Percentiles rank a stretch among this genome's conserved stretches.
phyloP scores from a whole-genome alignment of 1,140 invertebrate species.

The Euura lappo region DNA sequence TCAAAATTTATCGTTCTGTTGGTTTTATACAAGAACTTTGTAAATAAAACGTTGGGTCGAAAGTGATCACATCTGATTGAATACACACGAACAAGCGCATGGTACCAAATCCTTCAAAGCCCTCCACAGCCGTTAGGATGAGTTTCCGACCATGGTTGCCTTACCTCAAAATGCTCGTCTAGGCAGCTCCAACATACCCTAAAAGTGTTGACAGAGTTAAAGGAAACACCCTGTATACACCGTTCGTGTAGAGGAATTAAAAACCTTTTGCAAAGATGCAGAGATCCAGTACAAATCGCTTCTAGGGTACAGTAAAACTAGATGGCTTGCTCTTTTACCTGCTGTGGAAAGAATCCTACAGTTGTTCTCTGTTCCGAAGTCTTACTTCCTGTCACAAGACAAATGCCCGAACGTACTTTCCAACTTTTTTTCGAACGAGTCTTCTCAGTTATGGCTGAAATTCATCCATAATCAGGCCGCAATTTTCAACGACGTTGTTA shows the following conservation, averaged over 20 bases:
- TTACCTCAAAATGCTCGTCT: too few relatives aligned
- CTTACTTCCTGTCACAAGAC: constrained; percentile 36
- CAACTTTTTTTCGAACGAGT: constrained; percentile 36
- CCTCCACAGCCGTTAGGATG: too few relatives aligned
- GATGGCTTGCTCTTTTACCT: constrained; percentile 32
- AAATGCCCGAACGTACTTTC: constrained; percentile 35
- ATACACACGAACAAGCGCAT: too few relatives aligned
- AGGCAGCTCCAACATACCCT: too few relatives aligned
- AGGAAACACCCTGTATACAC: too few relatives aligned
- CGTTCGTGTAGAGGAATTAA: constrained; percentile 37
- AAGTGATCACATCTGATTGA: too few relatives aligned
- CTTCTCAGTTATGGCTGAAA: constrained; percentile 27
- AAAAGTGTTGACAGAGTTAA: too few relatives aligned
- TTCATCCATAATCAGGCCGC: constrained; percentile 19
- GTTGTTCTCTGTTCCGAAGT: constrained; percentile 36
- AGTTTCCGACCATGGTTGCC: too few relatives aligned
- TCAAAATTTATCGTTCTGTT: too few relatives aligned
- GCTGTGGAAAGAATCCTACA: constrained; percentile 34
- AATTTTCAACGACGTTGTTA: constrained; percentile 12
- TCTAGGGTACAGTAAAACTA: constrained; percentile 28
- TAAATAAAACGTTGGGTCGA: too few relatives aligned
- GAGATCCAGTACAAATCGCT: constrained; percentile 32
- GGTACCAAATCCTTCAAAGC: too few relatives aligned
- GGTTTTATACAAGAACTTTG: too few relatives aligned
- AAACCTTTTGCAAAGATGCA: constrained; percentile 43